Percentiles rank a stretch among this genome's conserved stretches.
Conservation (phyloP, 2,888 invertebrate species). For the Diarsia rubi region DNA sequence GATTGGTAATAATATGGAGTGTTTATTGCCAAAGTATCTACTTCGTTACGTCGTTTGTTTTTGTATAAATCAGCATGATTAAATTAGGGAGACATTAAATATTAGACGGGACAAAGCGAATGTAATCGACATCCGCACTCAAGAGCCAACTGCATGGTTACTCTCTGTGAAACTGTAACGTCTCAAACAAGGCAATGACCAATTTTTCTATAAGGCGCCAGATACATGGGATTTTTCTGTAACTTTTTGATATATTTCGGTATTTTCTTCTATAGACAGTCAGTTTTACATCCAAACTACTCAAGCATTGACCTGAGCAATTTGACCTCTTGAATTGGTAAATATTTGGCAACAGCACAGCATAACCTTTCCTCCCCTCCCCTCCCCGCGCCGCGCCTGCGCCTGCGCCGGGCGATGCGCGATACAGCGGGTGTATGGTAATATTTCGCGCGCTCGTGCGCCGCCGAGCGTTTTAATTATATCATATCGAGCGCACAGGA, state of each 20-base stretch:
- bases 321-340: conserved; percentile 12
- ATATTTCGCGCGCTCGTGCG: conserved; percentile 86
- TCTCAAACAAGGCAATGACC: background rate
- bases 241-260: no score
- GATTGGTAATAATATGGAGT: background rate
- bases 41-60: background rate
- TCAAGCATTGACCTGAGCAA: background rate
- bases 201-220: background rate
- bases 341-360: conserved; percentile 38
- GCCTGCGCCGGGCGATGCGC: conserved; percentile 62
- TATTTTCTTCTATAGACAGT: background rate
- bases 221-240: background rate
- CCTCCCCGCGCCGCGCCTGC: conserved; percentile 7
- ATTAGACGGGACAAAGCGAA: background rate
- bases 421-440: conserved; percentile 80
- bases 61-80: background rate
- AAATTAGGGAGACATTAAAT: background rate
- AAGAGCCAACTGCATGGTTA: background rate
- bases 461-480: conserved; percentile 82
- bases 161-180: background rate
- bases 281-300: background rate
- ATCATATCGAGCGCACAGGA: conserved; percentile 80
- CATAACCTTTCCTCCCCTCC: no score
- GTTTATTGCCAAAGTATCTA: background rate
- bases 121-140: background rate